phyloP scores from a whole-genome alignment of 2,797 vertebrate genomes.

The Arctocebus calabarensis region DNA sequence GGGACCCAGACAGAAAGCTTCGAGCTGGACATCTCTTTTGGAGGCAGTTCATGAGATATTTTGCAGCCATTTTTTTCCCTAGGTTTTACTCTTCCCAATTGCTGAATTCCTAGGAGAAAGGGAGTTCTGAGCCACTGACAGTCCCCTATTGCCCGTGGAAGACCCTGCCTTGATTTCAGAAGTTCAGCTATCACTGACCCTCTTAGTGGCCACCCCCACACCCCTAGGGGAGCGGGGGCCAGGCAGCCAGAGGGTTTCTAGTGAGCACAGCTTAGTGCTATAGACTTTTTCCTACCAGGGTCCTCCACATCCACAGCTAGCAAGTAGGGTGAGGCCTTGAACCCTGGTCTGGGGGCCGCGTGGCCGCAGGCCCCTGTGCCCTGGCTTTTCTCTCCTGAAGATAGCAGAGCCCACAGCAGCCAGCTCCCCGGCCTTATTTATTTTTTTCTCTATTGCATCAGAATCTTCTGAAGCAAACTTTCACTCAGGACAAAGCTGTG shows the following conservation, averaged over 20 bases:
- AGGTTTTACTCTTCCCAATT: neutral
- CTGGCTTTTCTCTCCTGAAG: neutral
- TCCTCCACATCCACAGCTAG: neutral
- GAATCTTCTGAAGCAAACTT: slow-evolving; percentile 18
- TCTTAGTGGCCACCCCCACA: fast-evolving
- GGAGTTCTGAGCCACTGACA: neutral
- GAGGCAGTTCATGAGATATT: neutral
- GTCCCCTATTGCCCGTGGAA: neutral
- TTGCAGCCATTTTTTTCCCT: fast-evolving
- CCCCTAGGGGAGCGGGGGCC: neutral
- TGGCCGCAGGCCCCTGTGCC: neutral
- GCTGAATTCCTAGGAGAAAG: neutral
- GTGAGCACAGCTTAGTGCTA: neutral
- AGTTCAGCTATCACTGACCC: fast-evolving
- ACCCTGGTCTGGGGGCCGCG: neutral
- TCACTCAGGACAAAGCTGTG: neutral
- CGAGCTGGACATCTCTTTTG: fast-evolving
- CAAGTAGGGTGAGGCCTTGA: neutral
- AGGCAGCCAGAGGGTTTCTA: fast-evolving
- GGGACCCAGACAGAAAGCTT: too few relatives aligned
- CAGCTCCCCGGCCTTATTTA: neutral
- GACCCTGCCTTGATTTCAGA: neutral
- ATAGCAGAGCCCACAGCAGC: fast-evolving
- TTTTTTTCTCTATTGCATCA: neutral
- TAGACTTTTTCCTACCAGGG: neutral